Evolutionary conservation across 1,140 invertebrate genomes (phyloP).

Genomic region (Drosophila chauvacae): DNA sequence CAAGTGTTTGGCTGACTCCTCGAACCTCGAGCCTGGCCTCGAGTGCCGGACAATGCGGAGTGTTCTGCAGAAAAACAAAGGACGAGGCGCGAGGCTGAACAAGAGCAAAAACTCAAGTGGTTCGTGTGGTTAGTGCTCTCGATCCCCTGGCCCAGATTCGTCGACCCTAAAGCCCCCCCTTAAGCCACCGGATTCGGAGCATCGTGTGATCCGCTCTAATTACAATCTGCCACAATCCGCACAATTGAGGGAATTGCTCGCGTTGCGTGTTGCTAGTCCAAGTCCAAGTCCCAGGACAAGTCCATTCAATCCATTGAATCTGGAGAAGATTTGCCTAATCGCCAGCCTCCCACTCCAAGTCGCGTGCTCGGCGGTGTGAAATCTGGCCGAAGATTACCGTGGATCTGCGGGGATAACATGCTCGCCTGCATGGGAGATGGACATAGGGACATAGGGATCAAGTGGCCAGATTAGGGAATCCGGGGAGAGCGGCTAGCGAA

Average conservation of each 20-base stretch:
- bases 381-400: slow-evolving; percentile 65
- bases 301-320: slow-evolving; percentile 26
- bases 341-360: slow-evolving; percentile 9
- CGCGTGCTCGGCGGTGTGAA: slow-evolving; percentile 55
- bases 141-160: slow-evolving; percentile 30
- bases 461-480: slow-evolving; percentile 36
- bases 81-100: slow-evolving; percentile 34
- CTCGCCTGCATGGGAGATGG: slow-evolving; percentile 1
- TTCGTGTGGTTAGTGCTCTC: not conserved
- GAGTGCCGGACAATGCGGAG: slow-evolving; percentile 21
- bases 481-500: slow-evolving; percentile 10
- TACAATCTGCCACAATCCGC: slow-evolving; percentile 72
- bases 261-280: slow-evolving; percentile 39
- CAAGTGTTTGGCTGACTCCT: slow-evolving; percentile 57
- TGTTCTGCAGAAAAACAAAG: not conserved
- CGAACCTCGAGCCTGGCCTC: slow-evolving; percentile 12
- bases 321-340: slow-evolving; percentile 55
- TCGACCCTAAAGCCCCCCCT: not conserved
- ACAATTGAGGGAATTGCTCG: slow-evolving; percentile 60
- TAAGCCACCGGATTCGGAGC: slow-evolving; percentile 7
- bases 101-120: slow-evolving; percentile 29
- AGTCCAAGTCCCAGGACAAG: not conserved
- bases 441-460: slow-evolving; percentile 20
- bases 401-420: slow-evolving; percentile 39
- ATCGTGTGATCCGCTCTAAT: slow-evolving; percentile 68